phyloP scores from a whole-genome alignment of 2,888 invertebrate species.

The Drosophila hamatofila region DNA sequence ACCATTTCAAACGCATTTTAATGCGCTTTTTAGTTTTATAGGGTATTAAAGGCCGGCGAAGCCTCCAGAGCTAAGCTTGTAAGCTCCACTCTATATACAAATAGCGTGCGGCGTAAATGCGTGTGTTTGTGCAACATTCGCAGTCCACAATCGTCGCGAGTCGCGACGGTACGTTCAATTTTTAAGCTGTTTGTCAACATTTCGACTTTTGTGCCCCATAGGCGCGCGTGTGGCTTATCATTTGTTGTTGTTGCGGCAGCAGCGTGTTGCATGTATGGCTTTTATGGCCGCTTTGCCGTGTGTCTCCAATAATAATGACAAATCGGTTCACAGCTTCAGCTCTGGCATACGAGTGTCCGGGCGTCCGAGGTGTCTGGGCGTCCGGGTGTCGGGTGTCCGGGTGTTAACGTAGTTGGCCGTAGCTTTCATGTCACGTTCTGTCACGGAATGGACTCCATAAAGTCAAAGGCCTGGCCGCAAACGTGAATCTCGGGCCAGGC shows the following conservation, averaged over 20 bases:
- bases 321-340: slow-evolving; percentile 67
- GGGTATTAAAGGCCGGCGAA: slow-evolving; percentile 6
- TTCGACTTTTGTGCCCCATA: slow-evolving; percentile 57
- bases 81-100: slow-evolving; percentile 10
- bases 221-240: slow-evolving; percentile 30
- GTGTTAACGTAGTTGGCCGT: slow-evolving; percentile 27
- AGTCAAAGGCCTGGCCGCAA: slow-evolving; percentile 66
- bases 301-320: slow-evolving; percentile 77
- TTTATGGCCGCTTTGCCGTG: slow-evolving; percentile 52
- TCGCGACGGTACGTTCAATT: slow-evolving; percentile 25
- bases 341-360: slow-evolving; percentile 6
- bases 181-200: slow-evolving; percentile 74
- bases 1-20: neutral
- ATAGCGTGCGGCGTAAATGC: slow-evolving; percentile 3
- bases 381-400: slow-evolving; percentile 5
- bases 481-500: slow-evolving; percentile 75
- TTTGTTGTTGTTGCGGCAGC: slow-evolving; percentile 21
- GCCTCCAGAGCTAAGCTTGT: neutral
- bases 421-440: slow-evolving; percentile 70
- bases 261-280: slow-evolving; percentile 35
- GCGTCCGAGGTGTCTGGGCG: slow-evolving; percentile 1
- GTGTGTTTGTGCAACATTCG: neutral
- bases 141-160: slow-evolving; percentile 12
- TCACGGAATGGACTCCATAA: slow-evolving; percentile 72
- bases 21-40: slow-evolving; percentile 6